A percentile compares a stretch with the other conserved stretches of the same genome.
Evolutionary conservation across 1,140 invertebrate species (phyloP).

Genomic region (Aphis craccivora): DNA sequence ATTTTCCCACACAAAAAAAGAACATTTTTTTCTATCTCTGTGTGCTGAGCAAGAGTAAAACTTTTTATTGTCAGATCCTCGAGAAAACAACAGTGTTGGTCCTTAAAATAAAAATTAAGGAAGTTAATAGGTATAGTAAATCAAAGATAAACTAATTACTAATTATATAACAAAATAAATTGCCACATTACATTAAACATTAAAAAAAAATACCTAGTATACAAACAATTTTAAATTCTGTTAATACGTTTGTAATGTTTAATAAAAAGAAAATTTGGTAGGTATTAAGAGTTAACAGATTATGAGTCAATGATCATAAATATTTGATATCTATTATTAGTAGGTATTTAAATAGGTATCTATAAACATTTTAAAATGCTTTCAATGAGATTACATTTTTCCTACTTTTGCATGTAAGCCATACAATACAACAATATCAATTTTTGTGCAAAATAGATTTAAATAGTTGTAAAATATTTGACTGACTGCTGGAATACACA

Average conservation of each 20-base stretch:
- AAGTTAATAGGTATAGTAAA: not conserved
- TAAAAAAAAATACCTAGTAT: not conserved
- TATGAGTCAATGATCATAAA: not conserved
- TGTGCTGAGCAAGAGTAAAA: slow-evolving; percentile 84
- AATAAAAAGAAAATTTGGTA: no score
- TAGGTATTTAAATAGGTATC: not conserved
- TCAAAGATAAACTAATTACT: not conserved
- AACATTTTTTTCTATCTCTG: slow-evolving; percentile 77
- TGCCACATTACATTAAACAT: not conserved
- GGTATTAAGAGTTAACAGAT: not conserved
- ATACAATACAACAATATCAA: not conserved
- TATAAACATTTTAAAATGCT: not conserved
- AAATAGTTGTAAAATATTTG: not conserved
- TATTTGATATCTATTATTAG: not conserved
- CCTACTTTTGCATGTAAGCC: not conserved
- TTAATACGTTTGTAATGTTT: not conserved
- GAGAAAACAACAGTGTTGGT: slow-evolving; percentile 56
- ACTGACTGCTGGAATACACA: not conserved
- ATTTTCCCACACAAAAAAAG: slow-evolving; percentile 71
- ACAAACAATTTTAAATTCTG: not conserved
- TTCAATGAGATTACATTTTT: not conserved
- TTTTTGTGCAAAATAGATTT: not conserved
- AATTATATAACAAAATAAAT: not conserved
- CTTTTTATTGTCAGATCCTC: slow-evolving; percentile 60
- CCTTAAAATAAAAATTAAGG: slow-evolving; percentile 27